Percentiles rank a stretch among this genome's conserved stretches.
Evolutionary conservation across 2,797 vertebrate genomes (phyloP).

Genomic region (Apogon talboti): DNA sequence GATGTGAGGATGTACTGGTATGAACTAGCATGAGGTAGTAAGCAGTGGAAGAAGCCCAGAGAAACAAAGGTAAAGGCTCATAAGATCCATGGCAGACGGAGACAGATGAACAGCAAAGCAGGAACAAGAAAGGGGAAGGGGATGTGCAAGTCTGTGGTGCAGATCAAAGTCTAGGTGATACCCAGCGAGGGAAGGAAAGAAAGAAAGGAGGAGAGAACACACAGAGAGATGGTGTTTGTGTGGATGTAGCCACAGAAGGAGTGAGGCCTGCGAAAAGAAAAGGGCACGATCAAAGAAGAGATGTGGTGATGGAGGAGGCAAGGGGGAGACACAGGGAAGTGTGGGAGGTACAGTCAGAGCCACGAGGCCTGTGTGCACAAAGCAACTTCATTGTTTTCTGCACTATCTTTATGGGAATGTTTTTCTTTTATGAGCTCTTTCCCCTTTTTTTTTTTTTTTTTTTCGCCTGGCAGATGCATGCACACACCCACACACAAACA

Average conservation of each 20-base stretch:
- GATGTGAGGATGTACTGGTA: not conserved
- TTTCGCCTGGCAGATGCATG: constrained; percentile 33
- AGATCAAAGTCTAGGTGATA: constrained; percentile 77
- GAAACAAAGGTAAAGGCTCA: constrained; percentile 35
- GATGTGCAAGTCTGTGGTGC: constrained; percentile 64
- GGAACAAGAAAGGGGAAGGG: constrained; percentile 52
- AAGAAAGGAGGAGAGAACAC: constrained; percentile 57
- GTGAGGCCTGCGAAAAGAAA: constrained; percentile 64
- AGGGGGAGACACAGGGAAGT: constrained; percentile 41
- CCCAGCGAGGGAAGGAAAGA: constrained; percentile 57
- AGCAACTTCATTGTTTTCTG: constrained; percentile 59
- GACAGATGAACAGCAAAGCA: constrained; percentile 39
- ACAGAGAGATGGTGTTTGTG: constrained; percentile 16
- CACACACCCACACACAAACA: constrained; percentile 46
- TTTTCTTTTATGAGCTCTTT: constrained; percentile 60
- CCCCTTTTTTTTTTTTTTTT: constrained; percentile 32
- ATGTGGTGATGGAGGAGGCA: constrained; percentile 60
- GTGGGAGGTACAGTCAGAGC: constrained; percentile 52
- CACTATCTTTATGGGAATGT: constrained; percentile 48
- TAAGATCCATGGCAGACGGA: constrained; percentile 37
- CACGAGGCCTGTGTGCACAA: constrained; percentile 44
- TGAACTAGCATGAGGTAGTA: constrained; percentile 12
- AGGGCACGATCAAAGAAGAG: constrained; percentile 79
- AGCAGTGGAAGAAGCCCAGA: constrained; percentile 39
- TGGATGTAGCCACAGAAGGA: constrained; percentile 44